Base-by-base conservation (phyloP, 2,797 vertebrate genomes). In the Arnoldichthys spilopterus region DNA sequence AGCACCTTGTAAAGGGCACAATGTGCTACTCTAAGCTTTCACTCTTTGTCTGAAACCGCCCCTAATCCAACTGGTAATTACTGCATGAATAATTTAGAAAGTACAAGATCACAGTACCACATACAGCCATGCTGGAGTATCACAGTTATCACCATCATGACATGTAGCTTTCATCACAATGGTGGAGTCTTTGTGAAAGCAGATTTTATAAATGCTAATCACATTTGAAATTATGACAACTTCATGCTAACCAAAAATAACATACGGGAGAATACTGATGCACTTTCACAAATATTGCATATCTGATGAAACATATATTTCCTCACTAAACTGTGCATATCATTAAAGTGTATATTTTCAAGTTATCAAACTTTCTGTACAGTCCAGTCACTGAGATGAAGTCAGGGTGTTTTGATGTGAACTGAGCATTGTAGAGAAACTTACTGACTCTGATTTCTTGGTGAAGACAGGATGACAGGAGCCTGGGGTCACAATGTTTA, bases 11-110 rank as follows among this genome's bases (percentile, higher is more conserved):
- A 63, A 56, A 66, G 62, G n/a, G 16, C 59, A 66, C 54, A 54
- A 51, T 43, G 71, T 49, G 37, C 18, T 37, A 49, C 43, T 80
- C 51, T 63, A 78, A 74, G 75, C 80, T 82, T 82, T 87, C 78
- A 72, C 80, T 84, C 79, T 63, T 76, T 83, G 71, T 73, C 74
- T 72, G 62, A 73, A 74, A 77, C 69, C 69, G 70, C 47, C 56
- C 73, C 61, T 74, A 70, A 76, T 71, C 67, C 74, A 78, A 71
- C 58, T 79, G 34, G 70, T 78, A 74, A 66, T 83, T 85, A 77
- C 45, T 66, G 26, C 67, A 83, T 85, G 58, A 84, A 85, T 85
- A 81, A 84, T 87, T 85, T 74, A 85, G 69, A 75, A 26, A 51
- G 67, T 77, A 81, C 76, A 79, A 81, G 59, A 75, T 67, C 74